Evolutionary conservation across 1,140 invertebrate genomes (phyloP), one percentile per base, ranked within the genome.

Genomic region (Pinna nobilis): DNA sequence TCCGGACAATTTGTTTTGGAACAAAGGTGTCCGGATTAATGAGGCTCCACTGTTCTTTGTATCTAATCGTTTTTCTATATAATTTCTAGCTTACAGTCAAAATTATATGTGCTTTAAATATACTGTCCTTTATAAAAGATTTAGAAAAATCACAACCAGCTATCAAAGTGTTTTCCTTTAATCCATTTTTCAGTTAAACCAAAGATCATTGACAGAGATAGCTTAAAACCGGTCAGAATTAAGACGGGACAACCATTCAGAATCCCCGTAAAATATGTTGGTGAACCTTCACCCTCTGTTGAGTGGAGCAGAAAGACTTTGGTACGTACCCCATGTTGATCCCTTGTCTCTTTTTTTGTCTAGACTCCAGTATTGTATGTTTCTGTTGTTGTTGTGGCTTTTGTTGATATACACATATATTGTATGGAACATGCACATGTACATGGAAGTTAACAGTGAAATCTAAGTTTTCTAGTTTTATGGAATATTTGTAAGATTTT

Each of bases 161-260:
- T 47, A 47, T 15, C 15, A 20, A 47, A 20, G 20, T 47, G 20
- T 47, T 47, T 3, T 20, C 15, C 15, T 3, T n/a, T n/a, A n/a
- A n/a, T n/a, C n/a, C n/a, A 53, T 0, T 37, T 77, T 80, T 13
- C 86, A 97, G 95, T 98, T 86, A 95, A 94, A 76, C 97, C 97
- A 75, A 93, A 94, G 83, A 99, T 99, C 87, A 96, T 97, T 82
- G 92, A 96, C 77, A 93, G 93, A 75, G 97, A 94, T 79, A 94
- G 98, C 88, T 96, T 84, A 6, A 73, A 80, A 49, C 78, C 79
- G 81, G 96, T 98, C 91, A 95, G 95, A 30, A 95, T 98, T 2
- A 97, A 98, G 84, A 97, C 96, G 69, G 97, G 97, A 25, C 96
- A 98, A 90, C 94, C 95, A 82, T 96, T 98, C 84, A 95, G 93